A percentile compares a stretch with the other conserved stretches of the same genome.
Evolutionary conservation across 2,797 vertebrate genomes (phyloP).

Genomic region (Gymnopithys bicolor): DNA sequence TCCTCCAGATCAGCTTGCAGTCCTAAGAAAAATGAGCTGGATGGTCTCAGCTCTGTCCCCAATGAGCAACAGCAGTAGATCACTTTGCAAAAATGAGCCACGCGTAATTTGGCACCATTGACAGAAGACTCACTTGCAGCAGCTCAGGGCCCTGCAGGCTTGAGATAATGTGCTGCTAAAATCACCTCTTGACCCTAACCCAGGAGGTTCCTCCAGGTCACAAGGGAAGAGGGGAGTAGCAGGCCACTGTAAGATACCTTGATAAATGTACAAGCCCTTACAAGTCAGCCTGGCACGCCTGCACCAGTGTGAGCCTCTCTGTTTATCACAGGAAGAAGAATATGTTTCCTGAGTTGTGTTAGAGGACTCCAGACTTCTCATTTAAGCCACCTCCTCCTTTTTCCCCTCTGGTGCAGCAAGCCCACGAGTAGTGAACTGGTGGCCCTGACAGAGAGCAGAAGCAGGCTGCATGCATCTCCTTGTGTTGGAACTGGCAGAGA

Average conservation of each 20-base stretch:
- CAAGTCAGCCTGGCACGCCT: neutral
- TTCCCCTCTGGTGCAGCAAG: neutral
- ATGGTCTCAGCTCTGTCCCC: conserved; percentile 60
- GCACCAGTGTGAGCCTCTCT: neutral
- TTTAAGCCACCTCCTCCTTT: conserved; percentile 2
- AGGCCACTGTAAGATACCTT: conserved; percentile 30
- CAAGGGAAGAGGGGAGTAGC: conserved; percentile 14
- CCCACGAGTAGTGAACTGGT: neutral
- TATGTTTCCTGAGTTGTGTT: conserved; percentile 8
- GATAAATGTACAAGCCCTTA: neutral
- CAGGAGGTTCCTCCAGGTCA: conserved; percentile 49
- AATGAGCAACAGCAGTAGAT: conserved; percentile 70
- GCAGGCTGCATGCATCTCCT: conserved; percentile 35
- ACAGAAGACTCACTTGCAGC: conserved; percentile 58
- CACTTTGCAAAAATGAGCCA: conserved; percentile 70
- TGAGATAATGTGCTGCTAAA: conserved; percentile 60
- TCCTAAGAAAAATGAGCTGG: conserved; percentile 72
- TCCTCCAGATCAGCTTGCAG: conserved; percentile 53
- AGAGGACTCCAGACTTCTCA: conserved; percentile 25
- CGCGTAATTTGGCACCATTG: conserved; percentile 72
- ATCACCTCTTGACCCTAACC: conserved; percentile 68
- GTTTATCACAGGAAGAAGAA: conserved; percentile 40
- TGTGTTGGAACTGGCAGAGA: conserved; percentile 49
- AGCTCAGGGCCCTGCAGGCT: conserved; percentile 47
- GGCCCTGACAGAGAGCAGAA: neutral